Evolutionary conservation across 2,888 invertebrate genomes (phyloP), one percentile per base, ranked within the genome.

Genomic region (Drosophila eohydei): DNA sequence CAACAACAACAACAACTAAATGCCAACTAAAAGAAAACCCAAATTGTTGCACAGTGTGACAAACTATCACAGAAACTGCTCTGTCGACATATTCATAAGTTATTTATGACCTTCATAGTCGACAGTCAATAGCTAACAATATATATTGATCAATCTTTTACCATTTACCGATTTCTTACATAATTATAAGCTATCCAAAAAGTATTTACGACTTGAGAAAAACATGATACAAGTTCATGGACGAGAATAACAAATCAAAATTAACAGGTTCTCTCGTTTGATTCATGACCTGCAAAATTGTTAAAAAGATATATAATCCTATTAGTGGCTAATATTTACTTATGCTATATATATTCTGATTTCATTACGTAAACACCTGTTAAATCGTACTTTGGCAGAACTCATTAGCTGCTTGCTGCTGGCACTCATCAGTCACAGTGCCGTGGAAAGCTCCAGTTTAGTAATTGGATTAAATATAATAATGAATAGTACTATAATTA

Each of bases 21-120:
- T 30, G 44, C 32, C 52, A 77, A 56, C 52, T 58, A 32, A 61
- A 61, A 65, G 62, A 54, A 63, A 62, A 63, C 51, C 55, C 61
- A 72, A 59, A 65, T 64, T 78, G 67, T 67, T 60, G 67, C 62
- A 58, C 64, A 81, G 64, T 63, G 63, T 46, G 44, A 44, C 58
- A 66, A 79, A 60, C 46, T 62, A 52, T 38, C 52, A 43, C 21
- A 14, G 44, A 58, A 69, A 60, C 12, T 43, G 21, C 21, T 40
- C 58, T 63, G 52, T 51, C 40, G 43, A 61, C 61, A 58, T 70
- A 75, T 76, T 48, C 64, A 62, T 56, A 61, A 65, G 48, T 57
- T 57, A 75, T 63, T 72, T 78, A 68, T 51, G 56, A 36, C 54
- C 40, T 43, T 56, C 30, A 52, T 46, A 56, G 46, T 40, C 40